Evolutionary conservation across 2,113 vertebrate genomes (phyloP).

Genomic region (Vidua chalybeata): DNA sequence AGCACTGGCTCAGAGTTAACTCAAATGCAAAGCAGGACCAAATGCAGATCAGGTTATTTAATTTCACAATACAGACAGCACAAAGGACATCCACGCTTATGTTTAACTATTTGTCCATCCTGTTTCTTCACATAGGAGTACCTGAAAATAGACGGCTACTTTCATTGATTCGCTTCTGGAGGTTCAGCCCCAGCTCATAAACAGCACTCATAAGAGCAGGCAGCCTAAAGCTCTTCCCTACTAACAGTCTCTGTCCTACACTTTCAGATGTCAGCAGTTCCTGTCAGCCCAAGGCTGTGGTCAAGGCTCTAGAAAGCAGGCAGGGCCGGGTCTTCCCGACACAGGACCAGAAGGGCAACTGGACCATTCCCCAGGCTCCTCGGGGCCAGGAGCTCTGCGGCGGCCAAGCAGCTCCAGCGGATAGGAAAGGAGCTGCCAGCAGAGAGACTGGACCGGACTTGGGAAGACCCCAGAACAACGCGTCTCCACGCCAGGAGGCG

Average conservation of each 20-base stretch:
- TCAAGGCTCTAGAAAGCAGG: neutral
- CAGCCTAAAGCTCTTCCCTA: neutral
- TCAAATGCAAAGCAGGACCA: neutral
- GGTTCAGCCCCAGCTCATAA: neutral
- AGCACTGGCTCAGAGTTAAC: neutral
- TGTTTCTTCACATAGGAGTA: neutral
- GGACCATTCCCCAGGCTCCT: too few species aligned
- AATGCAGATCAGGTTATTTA: fast-evolving
- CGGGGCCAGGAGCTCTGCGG: too few species aligned
- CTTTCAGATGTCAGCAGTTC: fast-evolving
- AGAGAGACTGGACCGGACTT: fast-evolving
- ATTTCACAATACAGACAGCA: neutral
- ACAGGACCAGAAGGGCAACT: fast-evolving
- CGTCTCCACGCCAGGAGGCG: neutral
- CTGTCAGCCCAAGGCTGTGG: neutral
- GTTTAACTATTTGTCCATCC: neutral
- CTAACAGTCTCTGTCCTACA: fast-evolving
- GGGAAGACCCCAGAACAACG: neutral
- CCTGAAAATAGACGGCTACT: neutral
- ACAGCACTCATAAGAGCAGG: fast-evolving
- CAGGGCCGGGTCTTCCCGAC: fast-evolving
- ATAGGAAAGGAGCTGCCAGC: fast-evolving
- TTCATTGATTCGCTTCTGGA: neutral
- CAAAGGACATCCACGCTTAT: fast-evolving
- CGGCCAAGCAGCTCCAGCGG: fast-evolving